Evolutionary conservation across 1,140 invertebrate genomes (phyloP).

Genomic region (Centruroides vittatus): DNA sequence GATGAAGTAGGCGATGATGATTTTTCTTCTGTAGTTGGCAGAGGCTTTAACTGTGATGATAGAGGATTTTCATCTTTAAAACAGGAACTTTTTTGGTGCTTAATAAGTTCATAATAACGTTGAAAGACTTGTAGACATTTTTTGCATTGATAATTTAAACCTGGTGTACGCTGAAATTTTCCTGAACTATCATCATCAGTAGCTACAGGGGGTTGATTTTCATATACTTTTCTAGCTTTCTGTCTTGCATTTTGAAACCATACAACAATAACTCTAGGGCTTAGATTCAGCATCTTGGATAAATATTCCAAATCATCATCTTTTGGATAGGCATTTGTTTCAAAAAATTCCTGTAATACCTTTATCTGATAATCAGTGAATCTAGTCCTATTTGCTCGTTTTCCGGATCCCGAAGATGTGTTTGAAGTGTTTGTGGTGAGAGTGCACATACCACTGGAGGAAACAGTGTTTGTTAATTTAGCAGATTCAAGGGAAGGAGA

Average conservation of each 20-base stretch:
- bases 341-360: conserved; percentile 97
- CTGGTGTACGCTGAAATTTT: conserved; percentile 82
- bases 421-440: conserved; percentile 40
- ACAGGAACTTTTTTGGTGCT: conserved; percentile 97
- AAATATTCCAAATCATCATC: conserved; percentile 98
- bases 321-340: conserved; percentile 99
- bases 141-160: conserved; percentile 97
- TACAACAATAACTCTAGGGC: conserved; percentile 90
- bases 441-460: not conserved
- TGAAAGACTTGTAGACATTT: conserved; percentile 97
- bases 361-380: conserved; percentile 99
- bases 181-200: conserved; percentile 19
- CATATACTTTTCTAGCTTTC: conserved; percentile 94
- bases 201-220: conserved; percentile 69
- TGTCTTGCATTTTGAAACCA: conserved; percentile 97
- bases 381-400: conserved; percentile 92
- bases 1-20: conserved; percentile 9
- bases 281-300: conserved; percentile 82
- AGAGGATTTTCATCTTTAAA: conserved; percentile 79
- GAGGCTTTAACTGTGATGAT: conserved; percentile 24
- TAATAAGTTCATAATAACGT: conserved; percentile 94
- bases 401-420: conserved; percentile 26
- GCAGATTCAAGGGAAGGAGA: not conserved
- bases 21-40: conserved; percentile 8
- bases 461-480: not conserved